A percentile compares a stretch with the other conserved stretches of the same genome.
phyloP scores from a whole-genome alignment of 2,888 invertebrate genomes.

The Melinopterus prodromus region DNA sequence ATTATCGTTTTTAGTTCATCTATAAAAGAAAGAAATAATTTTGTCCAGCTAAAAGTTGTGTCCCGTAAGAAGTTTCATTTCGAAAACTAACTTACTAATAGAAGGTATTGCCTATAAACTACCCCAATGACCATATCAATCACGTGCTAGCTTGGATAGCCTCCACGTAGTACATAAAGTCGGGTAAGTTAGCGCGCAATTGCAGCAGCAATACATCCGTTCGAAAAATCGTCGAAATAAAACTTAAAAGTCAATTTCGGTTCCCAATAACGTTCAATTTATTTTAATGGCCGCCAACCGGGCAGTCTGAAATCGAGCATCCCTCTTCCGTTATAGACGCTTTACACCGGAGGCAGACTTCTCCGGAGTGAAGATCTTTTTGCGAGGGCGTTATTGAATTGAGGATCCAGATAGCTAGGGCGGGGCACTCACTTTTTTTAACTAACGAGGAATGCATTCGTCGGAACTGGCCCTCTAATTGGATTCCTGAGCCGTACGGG shows the following conservation, averaged over 20 bases:
- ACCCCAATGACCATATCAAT: background rate
- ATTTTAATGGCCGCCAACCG: constrained; percentile 17
- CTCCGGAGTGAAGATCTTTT: background rate
- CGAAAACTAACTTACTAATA: too few relatives aligned
- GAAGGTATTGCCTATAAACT: too few relatives aligned
- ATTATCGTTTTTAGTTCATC: too few relatives aligned
- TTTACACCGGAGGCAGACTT: constrained; percentile 21
- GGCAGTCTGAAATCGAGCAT: background rate
- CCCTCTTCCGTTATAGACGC: constrained; percentile 17
- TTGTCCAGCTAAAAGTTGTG: too few relatives aligned
- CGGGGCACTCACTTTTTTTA: constrained; percentile 41
- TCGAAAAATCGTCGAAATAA: background rate
- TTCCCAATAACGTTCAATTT: constrained; percentile 20
- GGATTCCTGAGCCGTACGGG: constrained; percentile 52
- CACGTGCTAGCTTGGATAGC: background rate
- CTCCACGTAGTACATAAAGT: background rate
- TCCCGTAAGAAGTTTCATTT: too few relatives aligned
- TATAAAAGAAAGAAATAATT: too few relatives aligned
- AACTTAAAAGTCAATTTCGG: background rate
- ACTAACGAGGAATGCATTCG: constrained; percentile 55
- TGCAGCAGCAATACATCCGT: background rate
- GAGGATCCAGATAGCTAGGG: constrained; percentile 19
- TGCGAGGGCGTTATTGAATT: constrained; percentile 33
- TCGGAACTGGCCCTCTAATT: constrained; percentile 54
- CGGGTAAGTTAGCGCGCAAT: background rate